These are phyloP conservation scores for Meiosimyza decipiens DNA, from an alignment of 2,888 invertebrate species.

Conservation along the genomic window DNA sequence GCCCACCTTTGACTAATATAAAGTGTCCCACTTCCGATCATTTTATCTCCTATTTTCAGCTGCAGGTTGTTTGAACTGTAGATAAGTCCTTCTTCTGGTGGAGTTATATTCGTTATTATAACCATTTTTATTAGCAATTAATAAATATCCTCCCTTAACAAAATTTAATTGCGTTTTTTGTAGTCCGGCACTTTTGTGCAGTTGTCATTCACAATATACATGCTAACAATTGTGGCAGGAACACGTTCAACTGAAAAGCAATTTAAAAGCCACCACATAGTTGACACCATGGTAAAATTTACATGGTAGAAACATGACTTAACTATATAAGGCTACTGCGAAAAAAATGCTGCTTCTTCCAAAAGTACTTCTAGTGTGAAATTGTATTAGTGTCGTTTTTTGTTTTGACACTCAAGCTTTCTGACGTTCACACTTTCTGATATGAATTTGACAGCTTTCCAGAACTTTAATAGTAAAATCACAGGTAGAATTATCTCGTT, in stretches of 20 bases:
- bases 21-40: conserved; percentile 59
- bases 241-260: background rate
- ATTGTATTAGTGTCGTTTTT: too few species aligned
- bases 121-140: conserved; percentile 53
- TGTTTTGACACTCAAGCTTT: too few species aligned
- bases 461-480: too few species aligned
- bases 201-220: conserved; percentile 10
- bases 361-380: too few species aligned
- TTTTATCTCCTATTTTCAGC: conserved; percentile 60
- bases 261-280: too few species aligned
- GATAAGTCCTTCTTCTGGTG: conserved; percentile 60
- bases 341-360: too few species aligned
- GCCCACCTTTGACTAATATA: conserved; percentile 64
- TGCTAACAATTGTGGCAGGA: background rate
- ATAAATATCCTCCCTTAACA: background rate
- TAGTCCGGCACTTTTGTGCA: background rate
- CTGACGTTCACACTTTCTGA: too few species aligned
- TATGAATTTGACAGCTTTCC: too few species aligned
- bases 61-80: conserved; percentile 59
- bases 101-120: conserved; percentile 57
- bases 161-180: background rate
- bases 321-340: too few species aligned
- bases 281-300: background rate
- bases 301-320: background rate
- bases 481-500: too few species aligned